Evolutionary conservation across 2,888 invertebrate genomes (phyloP).

Genomic region (Deilephila elpenor): DNA sequence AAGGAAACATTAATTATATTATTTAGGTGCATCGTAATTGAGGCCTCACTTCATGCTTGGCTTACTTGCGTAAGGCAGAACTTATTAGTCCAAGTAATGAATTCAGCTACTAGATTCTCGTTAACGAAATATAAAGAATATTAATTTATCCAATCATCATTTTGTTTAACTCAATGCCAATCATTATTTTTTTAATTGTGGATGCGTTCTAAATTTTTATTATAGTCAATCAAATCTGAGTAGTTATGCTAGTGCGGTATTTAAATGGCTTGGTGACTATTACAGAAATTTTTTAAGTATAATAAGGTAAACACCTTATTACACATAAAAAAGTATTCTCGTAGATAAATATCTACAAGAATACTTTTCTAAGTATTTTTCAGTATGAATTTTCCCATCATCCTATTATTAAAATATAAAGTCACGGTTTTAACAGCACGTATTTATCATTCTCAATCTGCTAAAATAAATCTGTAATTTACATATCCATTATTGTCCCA

Average conservation of each 20-base stretch:
- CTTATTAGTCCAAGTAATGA: neutral
- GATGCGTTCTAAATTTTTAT: too few relatives aligned
- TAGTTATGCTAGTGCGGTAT: too few relatives aligned
- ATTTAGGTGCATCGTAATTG: conserved; percentile 3
- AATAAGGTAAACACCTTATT: too few relatives aligned
- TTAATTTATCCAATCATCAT: neutral
- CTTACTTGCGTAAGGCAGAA: neutral
- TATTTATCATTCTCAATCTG: neutral
- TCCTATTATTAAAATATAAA: neutral
- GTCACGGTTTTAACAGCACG: neutral
- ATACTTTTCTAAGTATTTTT: too few relatives aligned
- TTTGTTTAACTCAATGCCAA: neutral
- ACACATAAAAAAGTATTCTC: too few relatives aligned
- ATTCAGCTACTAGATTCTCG: neutral
- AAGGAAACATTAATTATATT: conserved; percentile 22
- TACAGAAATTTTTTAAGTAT: too few relatives aligned
- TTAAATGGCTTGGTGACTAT: too few relatives aligned
- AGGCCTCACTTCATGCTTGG: conserved; percentile 23
- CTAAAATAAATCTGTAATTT: neutral
- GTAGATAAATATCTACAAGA: neutral
- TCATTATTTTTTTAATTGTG: too few relatives aligned
- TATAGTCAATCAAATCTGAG: too few relatives aligned
- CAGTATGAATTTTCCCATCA: neutral
- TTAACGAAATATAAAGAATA: neutral
- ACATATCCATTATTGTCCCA: neutral